Conservation (phyloP, 2,888 invertebrate genomes). For the Horisme vitalbata region DNA sequence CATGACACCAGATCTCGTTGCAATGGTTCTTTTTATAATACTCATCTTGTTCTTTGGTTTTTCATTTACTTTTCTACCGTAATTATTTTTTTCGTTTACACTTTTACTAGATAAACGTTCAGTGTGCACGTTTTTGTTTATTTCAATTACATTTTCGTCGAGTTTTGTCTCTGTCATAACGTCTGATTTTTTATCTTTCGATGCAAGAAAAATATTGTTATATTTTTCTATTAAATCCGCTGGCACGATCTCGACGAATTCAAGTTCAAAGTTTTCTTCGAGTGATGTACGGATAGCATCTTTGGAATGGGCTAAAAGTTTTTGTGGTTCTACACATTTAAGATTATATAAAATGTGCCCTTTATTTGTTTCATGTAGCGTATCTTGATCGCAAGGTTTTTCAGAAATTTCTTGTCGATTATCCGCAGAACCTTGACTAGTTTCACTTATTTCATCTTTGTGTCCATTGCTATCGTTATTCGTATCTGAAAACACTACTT, state of each 20-base stretch:
- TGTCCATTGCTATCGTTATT: no score
- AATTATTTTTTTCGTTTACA: background rate
- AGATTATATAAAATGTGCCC: background rate
- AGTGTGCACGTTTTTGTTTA: background rate
- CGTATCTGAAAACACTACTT: background rate
- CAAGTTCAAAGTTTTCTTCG: conserved; percentile 6
- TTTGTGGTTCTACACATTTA: background rate
- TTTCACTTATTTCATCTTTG: background rate
- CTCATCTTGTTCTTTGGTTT: background rate
- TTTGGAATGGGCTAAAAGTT: background rate
- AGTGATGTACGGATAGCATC: conserved; percentile 2
- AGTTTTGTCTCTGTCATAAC: background rate
- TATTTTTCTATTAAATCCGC: background rate
- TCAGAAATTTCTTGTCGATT: background rate
- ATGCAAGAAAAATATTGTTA: no score
- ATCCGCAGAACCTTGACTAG: no score
- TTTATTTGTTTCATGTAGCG: background rate
- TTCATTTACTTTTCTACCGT: background rate
- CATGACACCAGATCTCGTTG: conserved; percentile 14
- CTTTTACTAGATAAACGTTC: no score
- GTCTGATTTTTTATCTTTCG: no score
- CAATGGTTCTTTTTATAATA: background rate
- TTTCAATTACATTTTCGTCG: background rate
- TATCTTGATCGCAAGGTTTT: background rate
- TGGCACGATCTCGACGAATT: conserved; percentile 7